A percentile compares a stretch with the other conserved stretches of the same genome.
phyloP scores from a whole-genome alignment of 2,113 vertebrate genomes.

The Macquaria ambigua region DNA sequence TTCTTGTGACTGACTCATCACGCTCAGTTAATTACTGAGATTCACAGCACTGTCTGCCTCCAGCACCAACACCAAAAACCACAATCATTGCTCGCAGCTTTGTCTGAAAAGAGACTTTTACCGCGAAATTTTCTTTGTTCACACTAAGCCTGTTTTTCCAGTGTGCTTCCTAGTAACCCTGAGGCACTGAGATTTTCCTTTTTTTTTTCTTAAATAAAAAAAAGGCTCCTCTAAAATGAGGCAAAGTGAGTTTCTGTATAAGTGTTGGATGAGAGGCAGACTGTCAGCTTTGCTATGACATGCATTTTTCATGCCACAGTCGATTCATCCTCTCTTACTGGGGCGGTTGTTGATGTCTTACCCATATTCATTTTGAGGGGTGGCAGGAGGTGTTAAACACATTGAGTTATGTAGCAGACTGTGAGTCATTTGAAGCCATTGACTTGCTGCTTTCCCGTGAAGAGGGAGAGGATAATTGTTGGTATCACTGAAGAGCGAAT shows the following conservation, averaged over 20 bases:
- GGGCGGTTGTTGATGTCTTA: conserved; percentile 55
- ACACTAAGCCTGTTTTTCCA: conserved; percentile 42
- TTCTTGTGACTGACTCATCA: conserved; percentile 65
- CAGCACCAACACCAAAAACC: conserved; percentile 31
- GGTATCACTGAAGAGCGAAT: conserved; percentile 69
- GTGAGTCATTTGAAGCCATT: conserved; percentile 67
- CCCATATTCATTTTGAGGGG: conserved; percentile 53
- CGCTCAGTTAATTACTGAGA: conserved; percentile 71
- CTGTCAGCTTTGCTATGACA: conserved; percentile 48
- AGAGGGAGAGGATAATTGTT: conserved; percentile 67
- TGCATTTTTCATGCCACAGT: conserved; percentile 69
- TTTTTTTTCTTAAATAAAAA: conserved; percentile 22
- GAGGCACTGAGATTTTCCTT: conserved; percentile 26
- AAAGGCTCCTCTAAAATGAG: conserved; percentile 14
- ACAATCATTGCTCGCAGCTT: conserved; percentile 43
- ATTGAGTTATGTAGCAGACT: conserved; percentile 51
- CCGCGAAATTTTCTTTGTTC: conserved; percentile 59
- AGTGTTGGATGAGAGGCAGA: conserved; percentile 36
- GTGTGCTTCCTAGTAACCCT: conserved; percentile 56
- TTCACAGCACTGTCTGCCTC: conserved; percentile 52
- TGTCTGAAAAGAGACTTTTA: conserved; percentile 52
- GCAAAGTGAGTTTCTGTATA: conserved; percentile 28
- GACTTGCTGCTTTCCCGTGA: conserved; percentile 56
- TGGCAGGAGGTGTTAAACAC: conserved; percentile 67
- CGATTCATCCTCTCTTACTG: conserved; percentile 57